phyloP scores from a whole-genome alignment of 1,140 invertebrate genomes.

The Agraylea sexmaculata region DNA sequence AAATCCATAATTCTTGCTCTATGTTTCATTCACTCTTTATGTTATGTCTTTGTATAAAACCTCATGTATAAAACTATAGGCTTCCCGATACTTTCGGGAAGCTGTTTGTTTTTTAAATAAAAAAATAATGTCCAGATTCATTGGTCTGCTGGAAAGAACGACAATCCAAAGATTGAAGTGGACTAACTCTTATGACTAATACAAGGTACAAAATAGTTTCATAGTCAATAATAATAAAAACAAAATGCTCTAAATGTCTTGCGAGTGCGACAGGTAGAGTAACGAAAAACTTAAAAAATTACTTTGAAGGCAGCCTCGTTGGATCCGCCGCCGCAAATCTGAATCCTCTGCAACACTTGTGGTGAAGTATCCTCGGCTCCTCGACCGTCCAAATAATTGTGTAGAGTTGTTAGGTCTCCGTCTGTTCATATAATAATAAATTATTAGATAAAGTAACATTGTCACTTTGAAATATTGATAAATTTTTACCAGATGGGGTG shows the following conservation, averaged over 20 bases:
- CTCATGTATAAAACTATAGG: too few relatives aligned
- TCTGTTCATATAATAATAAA: conserved; percentile 18
- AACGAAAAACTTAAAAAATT: too few relatives aligned
- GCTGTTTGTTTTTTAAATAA: too few relatives aligned
- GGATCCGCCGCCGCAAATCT: conserved; percentile 17
- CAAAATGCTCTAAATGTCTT: conserved; percentile 2
- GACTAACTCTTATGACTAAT: too few relatives aligned
- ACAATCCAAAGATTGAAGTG: too few relatives aligned
- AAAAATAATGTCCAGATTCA: too few relatives aligned
- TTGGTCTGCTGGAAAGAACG: too few relatives aligned
- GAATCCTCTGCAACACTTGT: conserved; percentile 21
- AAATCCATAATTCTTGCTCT: too few relatives aligned
- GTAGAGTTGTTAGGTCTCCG: conserved; percentile 23
- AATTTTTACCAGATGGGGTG: conserved; percentile 26
- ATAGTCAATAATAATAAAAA: not conserved
- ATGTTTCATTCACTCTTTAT: too few relatives aligned
- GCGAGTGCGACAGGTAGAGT: too few relatives aligned
- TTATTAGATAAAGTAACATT: conserved; percentile 3
- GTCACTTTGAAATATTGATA: not conserved
- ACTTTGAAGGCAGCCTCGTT: conserved; percentile 14
- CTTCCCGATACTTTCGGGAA: too few relatives aligned
- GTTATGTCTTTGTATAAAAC: too few relatives aligned
- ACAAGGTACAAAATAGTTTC: not conserved
- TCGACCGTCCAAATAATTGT: conserved; percentile 24
- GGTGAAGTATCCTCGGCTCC: conserved; percentile 28